A percentile compares a stretch with the other conserved stretches of the same genome.
Evolutionary conservation across 2,888 invertebrate species (phyloP).

Genomic region (Emmelina monodactyla): DNA sequence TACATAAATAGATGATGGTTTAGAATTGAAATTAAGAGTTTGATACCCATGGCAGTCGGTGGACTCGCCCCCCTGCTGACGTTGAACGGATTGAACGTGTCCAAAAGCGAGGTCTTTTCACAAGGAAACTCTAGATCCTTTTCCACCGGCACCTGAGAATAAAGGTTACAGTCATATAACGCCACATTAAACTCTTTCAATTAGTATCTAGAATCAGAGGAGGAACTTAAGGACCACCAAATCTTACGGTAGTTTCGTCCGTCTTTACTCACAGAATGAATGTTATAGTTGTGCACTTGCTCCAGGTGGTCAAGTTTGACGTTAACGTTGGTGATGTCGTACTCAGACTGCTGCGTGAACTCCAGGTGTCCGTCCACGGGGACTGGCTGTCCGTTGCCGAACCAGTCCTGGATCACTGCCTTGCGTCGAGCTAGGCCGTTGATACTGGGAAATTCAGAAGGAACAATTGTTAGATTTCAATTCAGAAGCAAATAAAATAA

Average conservation of each 20-base stretch:
- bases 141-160: constrained; percentile 78
- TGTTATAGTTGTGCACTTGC: constrained; percentile 76
- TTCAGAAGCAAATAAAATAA: no score
- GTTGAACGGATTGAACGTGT: constrained; percentile 86
- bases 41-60: constrained; percentile 35
- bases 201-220: no score
- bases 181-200: no score
- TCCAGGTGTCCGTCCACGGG: constrained; percentile 78
- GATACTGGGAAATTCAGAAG: no score
- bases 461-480: no score
- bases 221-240: no score
- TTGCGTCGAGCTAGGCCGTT: constrained; percentile 78
- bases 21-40: neutral
- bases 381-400: constrained; percentile 76
- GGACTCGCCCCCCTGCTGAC: constrained; percentile 72
- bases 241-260: no score
- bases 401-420: constrained; percentile 88
- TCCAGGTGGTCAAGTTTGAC: constrained; percentile 76
- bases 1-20: neutral
- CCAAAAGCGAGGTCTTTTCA: constrained; percentile 81
- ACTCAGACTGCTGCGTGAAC: constrained; percentile 85
- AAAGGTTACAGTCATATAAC: no score
- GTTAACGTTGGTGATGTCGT: constrained; percentile 81
- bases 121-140: constrained; percentile 87
- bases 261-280: constrained; percentile 81